Evolutionary conservation across 2,888 invertebrate species (phyloP).

Genomic region (Diploptera punctata): DNA sequence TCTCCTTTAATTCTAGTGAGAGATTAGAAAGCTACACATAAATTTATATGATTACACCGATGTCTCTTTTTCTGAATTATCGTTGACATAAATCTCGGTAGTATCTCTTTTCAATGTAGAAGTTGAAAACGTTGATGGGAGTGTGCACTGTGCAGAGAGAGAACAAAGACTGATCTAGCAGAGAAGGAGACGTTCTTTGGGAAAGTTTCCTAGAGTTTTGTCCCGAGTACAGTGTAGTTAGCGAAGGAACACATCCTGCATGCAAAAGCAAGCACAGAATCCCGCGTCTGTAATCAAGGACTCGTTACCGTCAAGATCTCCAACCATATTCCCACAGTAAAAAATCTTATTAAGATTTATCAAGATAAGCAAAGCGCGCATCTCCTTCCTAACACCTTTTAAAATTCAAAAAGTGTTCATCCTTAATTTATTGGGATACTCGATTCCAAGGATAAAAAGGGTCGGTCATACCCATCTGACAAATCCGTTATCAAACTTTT

Average conservation of each 20-base stretch:
- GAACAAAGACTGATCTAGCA: no score
- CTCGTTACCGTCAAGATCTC: not conserved
- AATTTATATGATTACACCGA: no score
- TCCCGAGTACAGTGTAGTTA: not conserved
- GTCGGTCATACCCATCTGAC: not conserved
- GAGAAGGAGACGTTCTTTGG: no score
- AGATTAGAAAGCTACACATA: no score
- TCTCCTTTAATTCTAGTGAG: no score
- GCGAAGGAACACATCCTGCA: not conserved
- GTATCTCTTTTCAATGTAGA: no score
- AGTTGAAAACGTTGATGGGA: no score
- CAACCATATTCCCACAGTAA: not conserved
- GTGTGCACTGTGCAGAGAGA: no score
- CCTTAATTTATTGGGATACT: slow-evolving; percentile 7
- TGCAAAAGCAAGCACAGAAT: not conserved
- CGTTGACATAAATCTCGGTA: no score
- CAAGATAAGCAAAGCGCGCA: slow-evolving; percentile 7
- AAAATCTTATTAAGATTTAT: slow-evolving; percentile 22
- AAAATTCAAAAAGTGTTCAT: slow-evolving; percentile 8
- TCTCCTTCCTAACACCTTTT: not conserved
- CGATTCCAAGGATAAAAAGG: not conserved
- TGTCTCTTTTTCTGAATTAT: no score
- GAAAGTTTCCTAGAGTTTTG: slow-evolving; percentile 5
- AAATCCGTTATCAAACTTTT: slow-evolving; percentile 11
- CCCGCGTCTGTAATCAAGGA: slow-evolving; percentile 15